Conservation (phyloP, 2,888 invertebrate genomes). For the Nemotelus pantherinus region DNA sequence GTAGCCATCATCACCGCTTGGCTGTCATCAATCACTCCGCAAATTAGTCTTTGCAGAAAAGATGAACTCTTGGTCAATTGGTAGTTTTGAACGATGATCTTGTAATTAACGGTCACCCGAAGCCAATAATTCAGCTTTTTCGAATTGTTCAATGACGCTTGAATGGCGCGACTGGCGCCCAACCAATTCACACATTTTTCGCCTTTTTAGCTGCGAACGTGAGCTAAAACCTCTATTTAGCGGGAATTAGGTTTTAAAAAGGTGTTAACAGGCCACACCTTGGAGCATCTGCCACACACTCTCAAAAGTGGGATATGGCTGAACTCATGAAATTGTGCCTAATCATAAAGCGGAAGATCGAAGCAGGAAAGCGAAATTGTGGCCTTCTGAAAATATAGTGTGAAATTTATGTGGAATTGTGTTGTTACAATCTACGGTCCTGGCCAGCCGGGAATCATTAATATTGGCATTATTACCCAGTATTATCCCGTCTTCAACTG, state of each 20-base stretch:
- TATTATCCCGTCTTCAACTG: background rate
- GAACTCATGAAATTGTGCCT: slow-evolving; percentile 32
- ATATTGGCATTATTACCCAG: background rate
- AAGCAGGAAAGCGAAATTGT: background rate
- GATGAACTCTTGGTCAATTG: slow-evolving; percentile 35
- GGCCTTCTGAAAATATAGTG: slow-evolving; percentile 3
- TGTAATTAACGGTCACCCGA: slow-evolving; percentile 43
- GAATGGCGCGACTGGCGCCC: slow-evolving; percentile 46
- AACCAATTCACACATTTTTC: slow-evolving; percentile 34
- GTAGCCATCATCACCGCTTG: no score
- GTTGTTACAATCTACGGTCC: background rate
- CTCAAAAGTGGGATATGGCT: background rate
- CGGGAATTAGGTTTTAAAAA: slow-evolving; percentile 48
- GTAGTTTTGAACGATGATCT: slow-evolving; percentile 43
- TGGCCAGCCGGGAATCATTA: background rate
- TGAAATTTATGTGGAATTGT: slow-evolving; percentile 33
- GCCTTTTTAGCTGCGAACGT: slow-evolving; percentile 19
- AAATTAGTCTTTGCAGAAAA: slow-evolving; percentile 44
- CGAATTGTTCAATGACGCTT: slow-evolving; percentile 13
- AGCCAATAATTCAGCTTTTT: slow-evolving; percentile 36
- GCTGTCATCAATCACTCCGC: slow-evolving; percentile 42
- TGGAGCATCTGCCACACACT: slow-evolving; percentile 26
- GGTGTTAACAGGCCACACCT: slow-evolving; percentile 49
- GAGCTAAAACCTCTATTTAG: slow-evolving; percentile 47
- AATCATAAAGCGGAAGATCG: slow-evolving; percentile 41